phyloP scores from a whole-genome alignment of 2,113 vertebrate species.

The Orientallactaga bullata region DNA sequence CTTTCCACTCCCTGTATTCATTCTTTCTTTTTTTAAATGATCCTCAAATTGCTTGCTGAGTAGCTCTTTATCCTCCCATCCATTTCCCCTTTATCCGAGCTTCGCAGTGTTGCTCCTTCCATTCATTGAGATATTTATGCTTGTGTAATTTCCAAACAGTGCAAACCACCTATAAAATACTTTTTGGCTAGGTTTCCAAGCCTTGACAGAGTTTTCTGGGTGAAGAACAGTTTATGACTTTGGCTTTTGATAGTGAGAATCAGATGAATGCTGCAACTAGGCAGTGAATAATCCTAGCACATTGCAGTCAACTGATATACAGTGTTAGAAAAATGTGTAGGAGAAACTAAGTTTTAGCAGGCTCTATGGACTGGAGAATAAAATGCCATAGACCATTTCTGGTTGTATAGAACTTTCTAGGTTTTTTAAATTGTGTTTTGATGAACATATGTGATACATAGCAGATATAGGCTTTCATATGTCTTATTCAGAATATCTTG shows the following conservation, averaged over 20 bases:
- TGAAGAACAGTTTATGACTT: constrained; percentile 35
- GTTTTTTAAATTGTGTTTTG: neutral
- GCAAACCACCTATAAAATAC: neutral
- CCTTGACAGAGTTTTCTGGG: neutral
- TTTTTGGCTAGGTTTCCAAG: constrained; percentile 10
- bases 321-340: neutral
- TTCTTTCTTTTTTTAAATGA: too few relatives aligned
- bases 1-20: too few relatives aligned
- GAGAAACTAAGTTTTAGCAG: neutral
- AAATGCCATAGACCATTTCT: neutral
- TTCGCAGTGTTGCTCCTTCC: neutral
- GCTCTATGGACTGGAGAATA: neutral
- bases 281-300: constrained; percentile 17
- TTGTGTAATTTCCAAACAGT: neutral
- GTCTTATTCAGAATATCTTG: too few relatives aligned
- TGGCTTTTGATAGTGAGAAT: constrained; percentile 23
- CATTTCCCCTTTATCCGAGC: too few relatives aligned
- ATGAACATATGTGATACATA: neutral
- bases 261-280: neutral
- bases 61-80: too few relatives aligned
- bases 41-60: too few relatives aligned
- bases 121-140: constrained; percentile 14
- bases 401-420: neutral
- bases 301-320: neutral
- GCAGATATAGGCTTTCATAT: neutral